These are phyloP conservation scores for Callimorpha dominula DNA, from an alignment of 2,888 invertebrate genomes.

Conservation along the genomic window DNA sequence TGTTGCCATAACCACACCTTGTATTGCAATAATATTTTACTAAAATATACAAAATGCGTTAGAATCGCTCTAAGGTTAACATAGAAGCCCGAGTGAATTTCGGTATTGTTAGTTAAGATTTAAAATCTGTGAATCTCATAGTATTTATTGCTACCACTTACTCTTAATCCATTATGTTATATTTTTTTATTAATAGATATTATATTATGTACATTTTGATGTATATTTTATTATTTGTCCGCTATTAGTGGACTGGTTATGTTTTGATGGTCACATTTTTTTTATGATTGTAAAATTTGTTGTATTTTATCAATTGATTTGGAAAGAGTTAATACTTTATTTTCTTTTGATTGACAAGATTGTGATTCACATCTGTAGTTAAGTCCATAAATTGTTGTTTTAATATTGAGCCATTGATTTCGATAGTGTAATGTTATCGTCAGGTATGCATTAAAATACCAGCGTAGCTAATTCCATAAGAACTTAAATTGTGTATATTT, in stretches of 20 bases:
- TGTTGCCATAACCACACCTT: conserved; percentile 87
- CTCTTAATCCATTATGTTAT: conserved; percentile 84
- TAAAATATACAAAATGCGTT: conserved; percentile 84
- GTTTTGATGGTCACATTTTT: conserved; percentile 81
- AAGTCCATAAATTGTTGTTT: conserved; percentile 73
- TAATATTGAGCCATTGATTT: conserved; percentile 66
- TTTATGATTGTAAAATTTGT: conserved; percentile 84
- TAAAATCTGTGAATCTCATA: conserved; percentile 87
- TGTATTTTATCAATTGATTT: conserved; percentile 82
- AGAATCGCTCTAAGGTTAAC: conserved; percentile 82
- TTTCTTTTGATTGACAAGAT: conserved; percentile 71
- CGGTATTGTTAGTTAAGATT: conserved; percentile 87
- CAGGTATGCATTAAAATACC: conserved; percentile 61
- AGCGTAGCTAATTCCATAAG: conserved; percentile 75
- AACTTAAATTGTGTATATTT: conserved; percentile 76
- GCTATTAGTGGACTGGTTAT: conserved; percentile 79
- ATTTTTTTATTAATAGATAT: conserved; percentile 83
- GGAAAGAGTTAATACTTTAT: conserved; percentile 66
- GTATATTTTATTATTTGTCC: conserved; percentile 86
- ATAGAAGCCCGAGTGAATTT: conserved; percentile 79
- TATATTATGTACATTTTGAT: conserved; percentile 87
- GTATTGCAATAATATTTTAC: conserved; percentile 87
- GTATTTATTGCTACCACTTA: conserved; percentile 86
- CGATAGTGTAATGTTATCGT: conserved; percentile 63
- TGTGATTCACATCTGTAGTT: conserved; percentile 75